These are phyloP conservation scores for Isichthys henryi DNA, from an alignment of 2,113 vertebrate species.

Conservation along the genomic window DNA sequence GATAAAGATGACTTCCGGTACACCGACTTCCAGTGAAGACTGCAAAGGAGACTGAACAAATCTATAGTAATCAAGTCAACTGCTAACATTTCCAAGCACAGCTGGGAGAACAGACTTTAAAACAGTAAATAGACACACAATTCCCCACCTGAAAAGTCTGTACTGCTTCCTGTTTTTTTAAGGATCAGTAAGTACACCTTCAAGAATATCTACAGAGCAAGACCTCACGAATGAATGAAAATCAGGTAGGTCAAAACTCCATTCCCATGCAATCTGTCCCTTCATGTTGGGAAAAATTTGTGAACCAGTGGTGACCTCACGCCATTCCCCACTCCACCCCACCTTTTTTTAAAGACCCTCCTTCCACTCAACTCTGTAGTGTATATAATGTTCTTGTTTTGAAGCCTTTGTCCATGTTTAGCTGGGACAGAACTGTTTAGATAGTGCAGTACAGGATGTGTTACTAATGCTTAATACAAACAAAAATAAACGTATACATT, in stretches of 20 bases:
- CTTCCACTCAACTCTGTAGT: background rate
- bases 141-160: background rate
- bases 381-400: background rate
- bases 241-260: background rate
- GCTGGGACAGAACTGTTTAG: background rate
- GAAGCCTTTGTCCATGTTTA: background rate
- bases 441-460: background rate
- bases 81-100: background rate
- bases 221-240: background rate
- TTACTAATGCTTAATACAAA: background rate
- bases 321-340: background rate
- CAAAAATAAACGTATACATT: background rate
- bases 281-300: background rate
- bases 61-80: background rate
- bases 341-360: background rate
- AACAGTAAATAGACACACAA: background rate
- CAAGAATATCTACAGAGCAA: background rate
- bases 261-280: background rate
- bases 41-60: background rate
- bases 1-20: background rate
- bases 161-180: background rate
- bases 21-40: background rate
- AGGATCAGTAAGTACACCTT: background rate
- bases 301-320: background rate
- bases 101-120: background rate